A percentile compares a stretch with the other conserved stretches of the same genome.
Conservation (phyloP, 2,113 vertebrate species). For the Microcebus griseorufus region DNA sequence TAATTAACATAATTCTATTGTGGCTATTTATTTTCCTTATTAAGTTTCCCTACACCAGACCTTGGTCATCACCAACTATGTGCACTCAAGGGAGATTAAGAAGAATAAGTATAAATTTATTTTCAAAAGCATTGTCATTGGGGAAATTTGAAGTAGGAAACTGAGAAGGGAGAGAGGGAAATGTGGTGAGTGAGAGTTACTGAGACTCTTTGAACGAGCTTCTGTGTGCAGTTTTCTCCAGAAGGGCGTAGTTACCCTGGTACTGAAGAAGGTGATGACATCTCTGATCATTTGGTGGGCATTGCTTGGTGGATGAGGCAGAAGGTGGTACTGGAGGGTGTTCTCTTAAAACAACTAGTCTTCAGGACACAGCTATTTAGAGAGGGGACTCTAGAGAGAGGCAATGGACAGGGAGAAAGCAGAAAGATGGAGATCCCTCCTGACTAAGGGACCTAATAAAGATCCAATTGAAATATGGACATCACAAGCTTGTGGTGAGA, state of each 20-base stretch:
- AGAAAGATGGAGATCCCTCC: too few species aligned
- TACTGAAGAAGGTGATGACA: not conserved
- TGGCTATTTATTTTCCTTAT: not conserved
- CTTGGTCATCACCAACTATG: not conserved
- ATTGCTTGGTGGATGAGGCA: not conserved
- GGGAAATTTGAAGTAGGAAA: not conserved
- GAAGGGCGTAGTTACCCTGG: too few species aligned
- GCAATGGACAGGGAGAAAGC: not conserved
- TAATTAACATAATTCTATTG: not conserved
- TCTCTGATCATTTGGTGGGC: fast-evolving
- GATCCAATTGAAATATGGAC: not conserved
- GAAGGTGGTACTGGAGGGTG: not conserved
- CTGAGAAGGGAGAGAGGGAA: not conserved
- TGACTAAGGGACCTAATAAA: not conserved
- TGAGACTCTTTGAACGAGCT: not conserved
- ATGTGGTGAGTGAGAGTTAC: not conserved
- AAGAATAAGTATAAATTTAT: not conserved
- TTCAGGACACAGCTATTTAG: too few species aligned
- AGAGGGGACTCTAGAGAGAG: not conserved
- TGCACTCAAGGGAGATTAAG: not conserved
- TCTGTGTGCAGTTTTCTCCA: not conserved
- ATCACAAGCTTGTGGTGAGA: not conserved
- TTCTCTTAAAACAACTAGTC: not conserved
- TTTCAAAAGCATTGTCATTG: not conserved
- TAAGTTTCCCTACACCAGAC: not conserved